phyloP scores from a whole-genome alignment of 2,113 vertebrate species.

The Galemys pyrenaicus region DNA sequence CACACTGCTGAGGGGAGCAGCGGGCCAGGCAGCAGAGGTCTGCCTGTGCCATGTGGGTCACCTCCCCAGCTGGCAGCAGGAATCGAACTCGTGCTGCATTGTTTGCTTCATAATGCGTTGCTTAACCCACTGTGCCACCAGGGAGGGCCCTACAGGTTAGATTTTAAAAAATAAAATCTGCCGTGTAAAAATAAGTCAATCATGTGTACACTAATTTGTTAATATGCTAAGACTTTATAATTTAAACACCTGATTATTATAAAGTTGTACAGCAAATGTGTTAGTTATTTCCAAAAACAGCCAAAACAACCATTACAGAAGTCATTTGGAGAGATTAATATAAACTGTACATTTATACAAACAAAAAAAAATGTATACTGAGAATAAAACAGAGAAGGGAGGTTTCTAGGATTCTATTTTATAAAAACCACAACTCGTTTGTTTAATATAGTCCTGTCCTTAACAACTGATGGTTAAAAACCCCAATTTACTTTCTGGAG shows the following conservation, averaged over 20 bases:
- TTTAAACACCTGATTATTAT: not conserved
- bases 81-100: too few species aligned
- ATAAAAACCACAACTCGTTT: constrained; percentile 19
- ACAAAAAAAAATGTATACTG: not conserved
- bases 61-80: too few species aligned
- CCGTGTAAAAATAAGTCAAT: not conserved
- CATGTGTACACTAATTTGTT: not conserved
- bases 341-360: not conserved
- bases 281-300: constrained; percentile 36
- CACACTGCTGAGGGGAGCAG: too few species aligned
- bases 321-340: constrained; percentile 24
- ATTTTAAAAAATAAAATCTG: not conserved
- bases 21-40: too few species aligned
- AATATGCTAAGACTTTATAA: constrained; percentile 27
- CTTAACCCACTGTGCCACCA: too few species aligned
- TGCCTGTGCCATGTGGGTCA: too few species aligned
- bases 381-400: constrained; percentile 21
- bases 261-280: not conserved
- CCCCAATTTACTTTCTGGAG: constrained; percentile 28
- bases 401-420: not conserved
- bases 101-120: too few species aligned
- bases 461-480: not conserved
- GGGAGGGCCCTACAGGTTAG: not conserved
- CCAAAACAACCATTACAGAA: not conserved
- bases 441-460: not conserved